Evolutionary conservation across 1,140 invertebrate species (phyloP).

Genomic region (Gryllus bimaculatus): DNA sequence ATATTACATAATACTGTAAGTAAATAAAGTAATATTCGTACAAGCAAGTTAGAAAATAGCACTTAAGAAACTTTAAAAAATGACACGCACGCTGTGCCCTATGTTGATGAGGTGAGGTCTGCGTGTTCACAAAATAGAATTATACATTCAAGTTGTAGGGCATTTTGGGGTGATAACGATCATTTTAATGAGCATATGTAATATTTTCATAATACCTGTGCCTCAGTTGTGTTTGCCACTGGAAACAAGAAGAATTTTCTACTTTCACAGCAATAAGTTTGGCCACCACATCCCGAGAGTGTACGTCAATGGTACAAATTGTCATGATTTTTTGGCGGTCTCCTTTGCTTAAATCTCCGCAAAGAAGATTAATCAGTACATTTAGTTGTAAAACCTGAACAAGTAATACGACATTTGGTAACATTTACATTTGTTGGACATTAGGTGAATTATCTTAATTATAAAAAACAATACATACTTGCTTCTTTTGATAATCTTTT

Average conservation of each 20-base stretch:
- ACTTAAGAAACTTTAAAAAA: too few relatives aligned
- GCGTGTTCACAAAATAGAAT: too few relatives aligned
- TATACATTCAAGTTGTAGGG: too few relatives aligned
- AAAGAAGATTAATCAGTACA: constrained; percentile 64
- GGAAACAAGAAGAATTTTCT: constrained; percentile 71
- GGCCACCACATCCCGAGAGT: constrained; percentile 77
- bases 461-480: constrained; percentile 33
- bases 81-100: too few relatives aligned
- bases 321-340: constrained; percentile 93
- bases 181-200: background rate
- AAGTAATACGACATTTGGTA: background rate
- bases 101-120: too few relatives aligned
- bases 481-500: constrained; percentile 89
- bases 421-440: background rate
- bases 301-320: constrained; percentile 89
- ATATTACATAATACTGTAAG: too few relatives aligned
- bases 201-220: constrained; percentile 48
- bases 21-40: too few relatives aligned
- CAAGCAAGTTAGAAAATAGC: too few relatives aligned
- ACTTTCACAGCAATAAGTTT: constrained; percentile 75
- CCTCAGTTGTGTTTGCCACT: constrained; percentile 84
- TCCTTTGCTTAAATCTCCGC: constrained; percentile 69
- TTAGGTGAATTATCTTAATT: background rate
- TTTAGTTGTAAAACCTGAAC: constrained; percentile 65
- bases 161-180: too few relatives aligned